These are phyloP conservation scores for Anthonomus grandis DNA, from an alignment of 1,140 invertebrate species.

Conservation along the genomic window DNA sequence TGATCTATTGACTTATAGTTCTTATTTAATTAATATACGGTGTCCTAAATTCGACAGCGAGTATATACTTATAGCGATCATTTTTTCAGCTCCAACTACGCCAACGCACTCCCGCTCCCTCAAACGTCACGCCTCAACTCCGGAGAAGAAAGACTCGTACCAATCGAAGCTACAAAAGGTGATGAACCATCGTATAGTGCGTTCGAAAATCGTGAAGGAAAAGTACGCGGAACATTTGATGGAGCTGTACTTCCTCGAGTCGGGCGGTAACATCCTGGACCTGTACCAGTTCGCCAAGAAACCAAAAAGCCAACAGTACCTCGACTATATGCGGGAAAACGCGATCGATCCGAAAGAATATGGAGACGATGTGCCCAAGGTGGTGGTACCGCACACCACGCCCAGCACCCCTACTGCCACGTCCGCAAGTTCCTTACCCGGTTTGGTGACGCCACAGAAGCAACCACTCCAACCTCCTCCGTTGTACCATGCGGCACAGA, in stretches of 20 bases:
- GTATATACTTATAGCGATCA: neutral
- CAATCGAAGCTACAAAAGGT: constrained; percentile 43
- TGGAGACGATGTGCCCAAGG: constrained; percentile 42
- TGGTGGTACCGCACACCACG: constrained; percentile 33
- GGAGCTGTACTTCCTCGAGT: constrained; percentile 82
- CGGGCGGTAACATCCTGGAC: constrained; percentile 84
- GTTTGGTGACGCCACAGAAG: constrained; percentile 14
- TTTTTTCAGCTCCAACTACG: constrained; percentile 39
- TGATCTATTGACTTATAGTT: too few species aligned
- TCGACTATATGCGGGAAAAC: constrained; percentile 71
- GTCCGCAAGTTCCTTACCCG: constrained; percentile 42
- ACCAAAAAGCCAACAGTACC: constrained; percentile 66
- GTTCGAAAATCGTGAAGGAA: constrained; percentile 45
- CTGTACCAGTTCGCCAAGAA: constrained; percentile 77
- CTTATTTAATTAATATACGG: too few species aligned
- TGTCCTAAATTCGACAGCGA: too few species aligned
- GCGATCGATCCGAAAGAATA: constrained; percentile 59
- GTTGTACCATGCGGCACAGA: too few species aligned
- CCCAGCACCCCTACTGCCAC: constrained; percentile 40
- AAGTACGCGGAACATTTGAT: constrained; percentile 76
- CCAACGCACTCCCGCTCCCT: constrained; percentile 39
- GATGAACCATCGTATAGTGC: constrained; percentile 45
- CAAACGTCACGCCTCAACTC: constrained; percentile 38
- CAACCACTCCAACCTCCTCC: too few species aligned
- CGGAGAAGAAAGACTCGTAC: constrained; percentile 45